Evolutionary conservation across 1,140 invertebrate species (phyloP), one percentile per base, ranked within the genome.

Genomic region (Homalodisca vitripennis): DNA sequence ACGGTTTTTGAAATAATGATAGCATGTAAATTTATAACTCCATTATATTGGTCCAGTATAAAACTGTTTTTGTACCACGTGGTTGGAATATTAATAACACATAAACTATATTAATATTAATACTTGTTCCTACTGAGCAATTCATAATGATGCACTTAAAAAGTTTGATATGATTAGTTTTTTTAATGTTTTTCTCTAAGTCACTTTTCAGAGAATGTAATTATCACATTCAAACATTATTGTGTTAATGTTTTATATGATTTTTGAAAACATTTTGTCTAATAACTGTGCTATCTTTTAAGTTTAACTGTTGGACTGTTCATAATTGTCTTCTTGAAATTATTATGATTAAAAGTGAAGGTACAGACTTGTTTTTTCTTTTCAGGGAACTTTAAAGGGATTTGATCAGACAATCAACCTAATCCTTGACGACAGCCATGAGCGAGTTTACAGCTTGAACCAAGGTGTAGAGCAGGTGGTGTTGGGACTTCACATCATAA

Each of bases 361-460:
- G n/a, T n/a, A n/a, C n/a, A n/a, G n/a, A n/a, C n/a, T n/a, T n/a
- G n/a, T n/a, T n/a, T n/a, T n/a, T n/a, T n/a, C n/a, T 75, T 84
- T 85, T 75, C 74, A 93, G 91, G 93, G 91, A 41, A 92, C 89
- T 1, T 79, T 93, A 62, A 94, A 93, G 80, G 93, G 93, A 53
- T 99, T 98, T 83, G 98, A 99, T 82, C 98, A 99, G 82, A 97
- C 95, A 22, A 97, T 98, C 68, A 99, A 99, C 78, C 85, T 99
- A 70, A 98, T 99, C 76, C 83, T 99, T 32, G 96, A 98, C 79
- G 97, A 99, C 81, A 97, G 95, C 67, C 95, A 98, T 80, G 98
- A 99, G 81, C 84, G 98, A 77, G 96, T 99, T 17, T 99, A 95
- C 79, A 97, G 94, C 67, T 89, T 90, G 17, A 89, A 88, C 13